These are phyloP conservation scores for Aphelenchoides bicaudatus DNA, from an alignment of 2,888 invertebrate genomes.

Conservation along the genomic window DNA sequence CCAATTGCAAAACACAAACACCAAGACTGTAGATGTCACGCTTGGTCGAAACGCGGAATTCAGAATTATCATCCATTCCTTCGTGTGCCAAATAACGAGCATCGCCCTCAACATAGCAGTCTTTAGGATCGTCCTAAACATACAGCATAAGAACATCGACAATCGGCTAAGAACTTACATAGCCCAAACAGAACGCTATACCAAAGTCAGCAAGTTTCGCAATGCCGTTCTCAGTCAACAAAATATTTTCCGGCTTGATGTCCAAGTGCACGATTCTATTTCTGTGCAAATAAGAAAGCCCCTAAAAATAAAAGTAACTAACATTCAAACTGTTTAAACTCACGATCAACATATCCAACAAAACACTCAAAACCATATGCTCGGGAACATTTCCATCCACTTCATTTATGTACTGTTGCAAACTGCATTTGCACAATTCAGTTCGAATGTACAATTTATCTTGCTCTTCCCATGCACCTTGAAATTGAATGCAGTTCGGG, in stretches of 20 bases:
- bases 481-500: conserved; percentile 8
- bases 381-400: conserved; percentile 66
- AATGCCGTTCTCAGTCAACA: neutral
- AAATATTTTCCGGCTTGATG: conserved; percentile 7
- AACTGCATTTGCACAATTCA: conserved; percentile 70
- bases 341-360: conserved; percentile 67
- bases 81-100: conserved; percentile 8
- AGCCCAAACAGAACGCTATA: neutral
- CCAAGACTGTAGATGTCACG: conserved; percentile 71
- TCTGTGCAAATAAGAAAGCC: neutral
- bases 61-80: neutral
- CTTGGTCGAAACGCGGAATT: conserved; percentile 8
- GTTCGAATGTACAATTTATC: conserved; percentile 71
- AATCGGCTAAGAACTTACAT: neutral
- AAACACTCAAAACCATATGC: conserved; percentile 68
- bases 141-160: neutral
- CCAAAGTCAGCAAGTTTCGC: conserved; percentile 7
- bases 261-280: conserved; percentile 3
- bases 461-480: conserved; percentile 72
- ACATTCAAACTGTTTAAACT: neutral
- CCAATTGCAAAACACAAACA: conserved; percentile 72
- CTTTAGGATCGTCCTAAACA: neutral
- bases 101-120: conserved; percentile 4
- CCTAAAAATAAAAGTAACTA: neutral
- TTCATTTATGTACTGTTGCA: conserved; percentile 67